Evolutionary conservation across 64 coral and sea anemone species (phyloP), one percentile per base, ranked within the genome.

Genomic region (Montipora foliosa): DNA sequence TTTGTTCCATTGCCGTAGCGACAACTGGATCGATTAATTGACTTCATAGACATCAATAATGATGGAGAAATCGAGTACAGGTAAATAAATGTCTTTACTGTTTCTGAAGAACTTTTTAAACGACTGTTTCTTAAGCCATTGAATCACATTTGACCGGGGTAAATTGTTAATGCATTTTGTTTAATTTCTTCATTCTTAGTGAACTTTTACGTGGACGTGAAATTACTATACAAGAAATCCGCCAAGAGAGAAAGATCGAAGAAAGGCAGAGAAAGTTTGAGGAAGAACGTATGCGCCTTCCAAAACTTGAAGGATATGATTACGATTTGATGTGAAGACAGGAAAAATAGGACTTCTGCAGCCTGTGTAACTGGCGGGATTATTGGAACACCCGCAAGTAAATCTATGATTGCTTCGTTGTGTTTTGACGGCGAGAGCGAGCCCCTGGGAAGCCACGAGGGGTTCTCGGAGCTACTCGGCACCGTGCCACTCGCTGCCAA

Each of bases 51-150:
- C 77, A 88, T 96, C 11, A 94, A 99, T 87, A 80, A 99, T 82
- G 92, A 99, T 67, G 97, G 97, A 14, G 95, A 99, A 82, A 99
- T 99, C 68, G 97, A 99, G 49, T 99, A 67, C 80, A 99, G 97
- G 97, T 96, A 80, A 76, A 55, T 64, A 13, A 67, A 55, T 45
- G 10, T n/a, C 47, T 87, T 45, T n/a, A 16, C 12, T 17, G 8
- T 17, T 44, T 48, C 21, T 8, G 57, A 25, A 9, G 22, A 51
- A 19, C 2, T 10, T 24, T 2, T 59, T 20, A 61, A 10, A 58
- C 19, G 1, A n/a, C 24, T 12, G 22, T 57, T 55, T 5, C 5
- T 55, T 10, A 10, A 55, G 52, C 52, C 52, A 4, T 77, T 12
- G 17, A 15, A 17, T 29, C 37, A 37, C 37, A 37, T 37, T 37